Evolutionary conservation across 2,113 vertebrate genomes (phyloP).

Genomic region (Pimephales promelas): DNA sequence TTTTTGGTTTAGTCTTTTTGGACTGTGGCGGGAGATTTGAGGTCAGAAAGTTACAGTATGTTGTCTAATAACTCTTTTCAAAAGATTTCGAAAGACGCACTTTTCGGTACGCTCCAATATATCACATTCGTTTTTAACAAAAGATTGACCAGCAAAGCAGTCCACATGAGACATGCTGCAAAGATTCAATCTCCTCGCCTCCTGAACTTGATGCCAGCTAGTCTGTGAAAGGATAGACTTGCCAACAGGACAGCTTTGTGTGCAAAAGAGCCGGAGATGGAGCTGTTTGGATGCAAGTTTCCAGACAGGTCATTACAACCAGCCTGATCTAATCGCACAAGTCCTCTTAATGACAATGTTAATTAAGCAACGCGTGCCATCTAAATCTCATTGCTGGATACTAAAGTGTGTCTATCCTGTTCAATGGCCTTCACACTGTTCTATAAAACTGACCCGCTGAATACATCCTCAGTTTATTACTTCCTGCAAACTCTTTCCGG

Average conservation of each 20-base stretch:
- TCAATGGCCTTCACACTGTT: constrained; percentile 22
- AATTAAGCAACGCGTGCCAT: constrained; percentile 47
- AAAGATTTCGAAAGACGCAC: background rate
- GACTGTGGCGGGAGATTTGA: background rate
- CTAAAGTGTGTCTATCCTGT: constrained; percentile 27
- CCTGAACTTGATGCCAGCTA: background rate
- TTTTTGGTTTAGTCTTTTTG: background rate
- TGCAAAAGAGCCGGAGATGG: background rate
- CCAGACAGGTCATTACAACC: constrained; percentile 35
- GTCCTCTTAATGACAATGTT: constrained; percentile 38
- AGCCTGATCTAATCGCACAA: constrained; percentile 51
- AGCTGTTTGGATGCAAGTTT: constrained; percentile 1
- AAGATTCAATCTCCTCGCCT: background rate
- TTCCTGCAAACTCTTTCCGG: background rate
- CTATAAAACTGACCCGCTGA: background rate
- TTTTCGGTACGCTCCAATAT: background rate
- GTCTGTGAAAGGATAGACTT: constrained; percentile 21
- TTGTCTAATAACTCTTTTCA: background rate
- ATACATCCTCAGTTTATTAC: background rate
- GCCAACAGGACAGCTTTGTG: constrained; percentile 19
- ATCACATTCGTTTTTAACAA: background rate
- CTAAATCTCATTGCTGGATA: constrained; percentile 22
- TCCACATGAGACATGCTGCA: background rate
- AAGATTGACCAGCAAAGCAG: background rate
- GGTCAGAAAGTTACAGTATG: background rate